Evolutionary conservation across 2,113 vertebrate genomes (phyloP), one percentile per base, ranked within the genome.

Genomic region (Odocoileus hemionus): DNA sequence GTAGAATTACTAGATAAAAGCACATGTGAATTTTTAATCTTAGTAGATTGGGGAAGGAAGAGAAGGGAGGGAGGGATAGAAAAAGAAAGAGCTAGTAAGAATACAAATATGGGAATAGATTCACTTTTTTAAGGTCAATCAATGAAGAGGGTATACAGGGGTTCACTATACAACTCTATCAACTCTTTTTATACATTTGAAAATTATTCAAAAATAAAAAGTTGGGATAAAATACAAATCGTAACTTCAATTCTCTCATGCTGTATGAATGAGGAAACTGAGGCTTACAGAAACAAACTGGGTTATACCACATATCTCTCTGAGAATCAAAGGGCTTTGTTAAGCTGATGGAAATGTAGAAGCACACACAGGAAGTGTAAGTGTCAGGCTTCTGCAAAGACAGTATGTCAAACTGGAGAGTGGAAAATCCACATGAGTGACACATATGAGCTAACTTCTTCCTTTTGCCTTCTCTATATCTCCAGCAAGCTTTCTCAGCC

Each of bases 191-290:
- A 9, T 26, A 83, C 30, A 52, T 79, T 39, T 95, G 64, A 95
- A 91, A 91, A 93, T 61, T 83, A 84, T 43, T 89, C 58, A 76
- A 67, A 67, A 97, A 82, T 91, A 93, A 87, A 94, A 96, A 78
- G 6, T 5, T 67, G 26, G 87, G 4, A n/a, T 45, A 54, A 90
- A 92, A 67, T 58, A 54, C 11, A 87, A 91, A 92, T 57, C 23
- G 50, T 45, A 89, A 83, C 14, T 84, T 91, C 5, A 88, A 82
- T 94, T 76, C 4, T 60, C 67, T 90, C 57, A 67, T 17, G 95
- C 82, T 91, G 91, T 64, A 54, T 55, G 86, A 79, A 43, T 57
- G 86, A 89, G 23, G 23, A 91, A 82, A 91, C 21, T 43, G 21
- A 78, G 26, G 21, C 43, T 90, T 47, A 90, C 89, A 74, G 60